phyloP scores from a whole-genome alignment of 2,888 invertebrate species.

The Epiblema foenella region DNA sequence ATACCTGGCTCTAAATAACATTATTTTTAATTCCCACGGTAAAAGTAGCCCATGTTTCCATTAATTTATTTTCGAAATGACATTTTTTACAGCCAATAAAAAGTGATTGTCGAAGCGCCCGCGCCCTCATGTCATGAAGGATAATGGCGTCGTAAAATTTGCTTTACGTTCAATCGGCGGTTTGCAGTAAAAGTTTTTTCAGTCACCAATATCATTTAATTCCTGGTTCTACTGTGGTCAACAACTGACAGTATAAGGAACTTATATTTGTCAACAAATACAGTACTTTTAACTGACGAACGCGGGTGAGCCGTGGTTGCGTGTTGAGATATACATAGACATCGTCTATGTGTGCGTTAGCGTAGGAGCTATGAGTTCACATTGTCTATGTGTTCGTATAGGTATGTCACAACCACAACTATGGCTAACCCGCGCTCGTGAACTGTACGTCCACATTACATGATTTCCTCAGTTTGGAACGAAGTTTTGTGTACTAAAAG shows the following conservation, averaged over 20 bases:
- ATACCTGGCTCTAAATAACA: not conserved
- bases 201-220: conserved; percentile 1
- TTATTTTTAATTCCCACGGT: not conserved
- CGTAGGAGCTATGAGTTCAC: no score
- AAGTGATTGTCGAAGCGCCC: conserved; percentile 19
- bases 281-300: no score
- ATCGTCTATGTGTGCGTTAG: no score
- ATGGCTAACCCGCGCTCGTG: no score
- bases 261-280: no score
- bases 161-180: conserved; percentile 19
- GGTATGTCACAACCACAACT: no score
- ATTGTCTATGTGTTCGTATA: no score
- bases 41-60: not conserved
- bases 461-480: no score
- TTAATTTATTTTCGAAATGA: conserved; percentile 23
- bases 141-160: conserved; percentile 18
- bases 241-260: not conserved
- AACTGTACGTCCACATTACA: no score
- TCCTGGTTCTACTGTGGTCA: not conserved
- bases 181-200: conserved; percentile 15
- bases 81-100: conserved; percentile 30
- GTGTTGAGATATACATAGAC: no score
- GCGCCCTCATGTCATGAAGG: conserved; percentile 20
- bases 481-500: no score
- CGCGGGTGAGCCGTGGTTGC: no score